Evolutionary conservation across 2,888 invertebrate genomes (phyloP).

Genomic region (Tillus elongatus): DNA sequence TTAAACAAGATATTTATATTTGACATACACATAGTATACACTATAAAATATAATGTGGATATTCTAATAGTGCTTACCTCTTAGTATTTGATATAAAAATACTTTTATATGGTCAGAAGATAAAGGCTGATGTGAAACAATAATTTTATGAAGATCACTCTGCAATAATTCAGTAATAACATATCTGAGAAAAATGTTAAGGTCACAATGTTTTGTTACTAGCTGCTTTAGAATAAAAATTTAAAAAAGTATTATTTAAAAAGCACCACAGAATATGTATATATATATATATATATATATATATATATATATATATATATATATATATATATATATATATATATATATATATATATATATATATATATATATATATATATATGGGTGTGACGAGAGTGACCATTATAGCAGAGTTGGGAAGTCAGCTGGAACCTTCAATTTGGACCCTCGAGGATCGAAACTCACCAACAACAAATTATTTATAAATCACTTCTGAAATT

Average conservation of each 20-base stretch:
- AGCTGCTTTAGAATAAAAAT: not conserved
- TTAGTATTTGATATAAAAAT: constrained; percentile 98
- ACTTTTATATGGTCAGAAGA: constrained; percentile 99
- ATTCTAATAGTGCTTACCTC: constrained; percentile 67
- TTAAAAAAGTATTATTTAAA: not conserved
- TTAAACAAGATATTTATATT: too few relatives aligned
- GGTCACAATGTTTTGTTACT: not conserved
- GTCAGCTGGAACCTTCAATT: too few relatives aligned
- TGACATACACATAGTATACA: not conserved
- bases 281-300: constrained; percentile 5
- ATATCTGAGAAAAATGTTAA: constrained; percentile 60
- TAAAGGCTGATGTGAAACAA: constrained; percentile 97
- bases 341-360: too few relatives aligned
- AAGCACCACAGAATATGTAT: not conserved
- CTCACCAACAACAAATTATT: too few relatives aligned
- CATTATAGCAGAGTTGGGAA: too few relatives aligned
- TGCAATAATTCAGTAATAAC: constrained; percentile 99
- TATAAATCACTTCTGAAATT: too few relatives aligned
- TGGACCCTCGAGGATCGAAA: too few relatives aligned
- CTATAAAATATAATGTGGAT: too few relatives aligned
- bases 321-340: too few relatives aligned
- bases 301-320: too few relatives aligned
- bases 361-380: constrained; percentile 4
- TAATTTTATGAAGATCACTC: constrained; percentile 99
- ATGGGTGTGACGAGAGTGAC: constrained; percentile 5